Conservation (phyloP, 1,140 invertebrate species). For the Nautilus pompilius region DNA sequence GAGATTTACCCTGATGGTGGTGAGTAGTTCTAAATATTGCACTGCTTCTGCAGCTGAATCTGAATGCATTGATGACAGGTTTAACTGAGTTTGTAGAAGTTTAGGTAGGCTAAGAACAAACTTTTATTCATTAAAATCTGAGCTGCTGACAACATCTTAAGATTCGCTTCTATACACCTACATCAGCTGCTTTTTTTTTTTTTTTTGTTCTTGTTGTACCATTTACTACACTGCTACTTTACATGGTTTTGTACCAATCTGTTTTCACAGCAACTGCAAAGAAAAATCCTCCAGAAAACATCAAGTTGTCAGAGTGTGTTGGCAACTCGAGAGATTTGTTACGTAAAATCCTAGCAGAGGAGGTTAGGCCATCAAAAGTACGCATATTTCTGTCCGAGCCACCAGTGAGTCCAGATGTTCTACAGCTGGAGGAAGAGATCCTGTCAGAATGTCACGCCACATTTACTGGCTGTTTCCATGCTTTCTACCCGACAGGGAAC, state of each 20-base stretch:
- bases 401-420: constrained; percentile 17
- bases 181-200: too few species aligned
- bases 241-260: constrained; percentile 11
- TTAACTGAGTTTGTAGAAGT: too few species aligned
- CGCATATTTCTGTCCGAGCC: constrained; percentile 34
- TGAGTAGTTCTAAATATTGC: constrained; percentile 23
- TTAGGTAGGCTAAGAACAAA: too few species aligned
- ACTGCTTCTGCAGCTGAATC: too few species aligned
- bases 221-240: too few species aligned
- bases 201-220: too few species aligned
- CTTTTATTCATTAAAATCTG: too few species aligned
- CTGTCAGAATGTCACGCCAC: constrained; percentile 87
- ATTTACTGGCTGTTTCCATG: constrained; percentile 89
- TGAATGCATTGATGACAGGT: too few species aligned
- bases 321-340: constrained; percentile 80
- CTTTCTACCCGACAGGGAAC: constrained; percentile 90
- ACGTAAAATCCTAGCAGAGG: constrained; percentile 78
- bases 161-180: too few species aligned
- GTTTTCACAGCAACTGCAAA: constrained; percentile 27
- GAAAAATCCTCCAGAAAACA: constrained; percentile 43
- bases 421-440: constrained; percentile 58
- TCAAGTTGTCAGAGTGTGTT: constrained; percentile 74
- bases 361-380: constrained; percentile 30
- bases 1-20: constrained; percentile 82
- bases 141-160: too few species aligned